These are phyloP conservation scores for Acanthurus leucopareius DNA, from an alignment of 2,797 vertebrate species.

Conservation along the genomic window DNA sequence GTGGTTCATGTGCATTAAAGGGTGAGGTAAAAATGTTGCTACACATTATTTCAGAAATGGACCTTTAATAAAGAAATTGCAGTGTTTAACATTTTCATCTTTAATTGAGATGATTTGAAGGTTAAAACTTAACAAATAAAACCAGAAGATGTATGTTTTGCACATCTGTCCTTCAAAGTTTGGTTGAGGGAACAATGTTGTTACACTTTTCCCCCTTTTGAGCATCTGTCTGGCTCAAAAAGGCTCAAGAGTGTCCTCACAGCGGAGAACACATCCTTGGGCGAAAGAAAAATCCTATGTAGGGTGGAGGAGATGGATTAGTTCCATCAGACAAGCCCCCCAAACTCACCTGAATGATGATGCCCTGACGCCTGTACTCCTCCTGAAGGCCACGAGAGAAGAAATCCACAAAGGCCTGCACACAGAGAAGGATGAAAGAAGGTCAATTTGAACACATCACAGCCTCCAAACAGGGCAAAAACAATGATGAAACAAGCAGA, in stretches of 20 bases:
- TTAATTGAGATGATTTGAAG: not conserved
- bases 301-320: not conserved
- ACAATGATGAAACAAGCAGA: not conserved
- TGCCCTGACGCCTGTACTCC: constrained; percentile 93
- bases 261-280: not conserved
- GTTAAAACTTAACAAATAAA: not conserved
- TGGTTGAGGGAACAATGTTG: not conserved
- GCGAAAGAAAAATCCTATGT: not conserved
- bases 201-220: not conserved
- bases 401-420: constrained; percentile 94
- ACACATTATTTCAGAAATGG: not conserved
- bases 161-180: not conserved
- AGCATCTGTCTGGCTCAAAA: not conserved
- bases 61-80: not conserved
- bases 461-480: not conserved
- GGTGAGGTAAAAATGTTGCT: no score
- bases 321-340: not conserved
- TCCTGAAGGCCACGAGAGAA: constrained; percentile 93
- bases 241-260: not conserved
- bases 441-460: not conserved
- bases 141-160: not conserved
- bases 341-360: constrained; percentile 93
- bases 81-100: not conserved
- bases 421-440: constrained; percentile 22
- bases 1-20: no score